Base-by-base conservation (phyloP, 1,140 invertebrate genomes). In the Microplitis mediator region DNA sequence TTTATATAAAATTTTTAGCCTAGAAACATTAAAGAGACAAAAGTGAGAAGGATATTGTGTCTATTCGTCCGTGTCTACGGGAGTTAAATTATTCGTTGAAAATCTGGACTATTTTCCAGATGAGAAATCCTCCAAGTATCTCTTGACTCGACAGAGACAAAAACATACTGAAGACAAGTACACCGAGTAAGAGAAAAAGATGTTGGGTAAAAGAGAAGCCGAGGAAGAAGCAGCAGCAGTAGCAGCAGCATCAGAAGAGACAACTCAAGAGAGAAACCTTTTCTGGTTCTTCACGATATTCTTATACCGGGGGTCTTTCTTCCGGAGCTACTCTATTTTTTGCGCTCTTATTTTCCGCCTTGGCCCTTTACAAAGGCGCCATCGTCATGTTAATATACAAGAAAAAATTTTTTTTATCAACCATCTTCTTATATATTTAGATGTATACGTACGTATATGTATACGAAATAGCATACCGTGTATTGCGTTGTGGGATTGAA, bases 401-500 rank as follows among this genome's bases (percentile, higher is more conserved):
- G 65, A 51, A 52, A 50, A 67, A 45, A 45, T 45, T 45, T 65
- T 65, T 71, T 56, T 31, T 39, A 11, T 61, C 61, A 36, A 31
- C n/a, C 31, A 54, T 58, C 32, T 64, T 11, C 5, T 45, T 45
- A 45, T 45, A 45, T 45, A 45, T 45, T 16, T 61, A 61, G 11
- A 32, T 61, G 4, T 61, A 31, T 23, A 31, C 4, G 34, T 34
- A 8, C 32, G 1, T 34, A 31, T 61, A 31, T 16, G 45, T 45
- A 52, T 56, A 45, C 63, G 6, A 72, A 66, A 72, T 66, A 72
- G 36, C 62, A 66, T 54, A 13, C 70, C 35, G 63, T 35, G 70
- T 72, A 72, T 72, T 58, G 62, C 70, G 36, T 4, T 62, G 70
- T 54, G 70, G 70, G 62, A 72, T 72, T 72, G 70, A 72, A 72